Conservation (phyloP, 2,888 invertebrate genomes). For the Nemoura dubitans region DNA sequence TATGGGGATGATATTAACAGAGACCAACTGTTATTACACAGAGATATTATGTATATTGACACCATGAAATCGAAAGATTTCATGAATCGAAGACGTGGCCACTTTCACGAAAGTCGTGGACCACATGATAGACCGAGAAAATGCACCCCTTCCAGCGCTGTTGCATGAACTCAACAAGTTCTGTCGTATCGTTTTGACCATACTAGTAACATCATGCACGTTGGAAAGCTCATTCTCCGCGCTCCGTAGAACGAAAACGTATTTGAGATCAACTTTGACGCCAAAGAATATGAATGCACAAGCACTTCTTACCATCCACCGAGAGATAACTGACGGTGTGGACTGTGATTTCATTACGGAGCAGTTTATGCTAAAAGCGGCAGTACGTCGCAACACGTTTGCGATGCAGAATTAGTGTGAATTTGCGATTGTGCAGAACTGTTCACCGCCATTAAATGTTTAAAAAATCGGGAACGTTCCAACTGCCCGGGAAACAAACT, state of each 20-base stretch:
- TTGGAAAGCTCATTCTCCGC: constrained; percentile 47
- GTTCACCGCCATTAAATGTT: not conserved
- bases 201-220: constrained; percentile 40
- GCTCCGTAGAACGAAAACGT: constrained; percentile 47
- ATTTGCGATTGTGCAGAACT: constrained; percentile 7
- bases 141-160: too few relatives aligned
- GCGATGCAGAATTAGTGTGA: constrained; percentile 9
- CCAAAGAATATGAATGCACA: constrained; percentile 45
- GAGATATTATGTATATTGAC: too few relatives aligned
- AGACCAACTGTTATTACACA: too few relatives aligned
- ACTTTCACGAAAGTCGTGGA: too few relatives aligned
- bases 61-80: too few relatives aligned
- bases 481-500: too few relatives aligned
- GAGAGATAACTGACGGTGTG: not conserved
- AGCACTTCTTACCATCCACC: constrained; percentile 41
- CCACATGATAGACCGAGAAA: too few relatives aligned
- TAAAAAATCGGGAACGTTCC: not conserved
- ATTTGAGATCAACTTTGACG: constrained; percentile 45
- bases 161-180: constrained; percentile 17
- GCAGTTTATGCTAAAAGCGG: constrained; percentile 12
- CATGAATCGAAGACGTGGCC: too few relatives aligned
- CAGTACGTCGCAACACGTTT: constrained; percentile 22
- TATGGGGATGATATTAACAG: too few relatives aligned
- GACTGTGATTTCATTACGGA: constrained; percentile 16
- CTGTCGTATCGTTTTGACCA: constrained; percentile 20